These are phyloP conservation scores for Prionailurus bengalensis DNA, from an alignment of 2,113 vertebrate genomes.

Conservation along the genomic window DNA sequence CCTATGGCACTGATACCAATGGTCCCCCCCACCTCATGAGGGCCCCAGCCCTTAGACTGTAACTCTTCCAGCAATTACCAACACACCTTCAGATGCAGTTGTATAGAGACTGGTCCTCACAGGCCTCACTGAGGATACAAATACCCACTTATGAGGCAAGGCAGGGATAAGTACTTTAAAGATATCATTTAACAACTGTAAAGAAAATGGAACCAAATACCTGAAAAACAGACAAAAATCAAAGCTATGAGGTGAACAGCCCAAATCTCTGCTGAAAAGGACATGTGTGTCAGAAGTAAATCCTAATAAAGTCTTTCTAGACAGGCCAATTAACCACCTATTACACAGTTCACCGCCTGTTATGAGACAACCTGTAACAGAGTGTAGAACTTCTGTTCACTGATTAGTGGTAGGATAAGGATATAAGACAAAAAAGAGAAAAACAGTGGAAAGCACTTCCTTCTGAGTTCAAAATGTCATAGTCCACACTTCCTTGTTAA, in stretches of 20 bases:
- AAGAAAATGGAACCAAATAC: background rate
- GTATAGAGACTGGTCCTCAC: background rate
- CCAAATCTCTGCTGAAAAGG: background rate
- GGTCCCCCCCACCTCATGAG: background rate
- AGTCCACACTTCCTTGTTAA: background rate
- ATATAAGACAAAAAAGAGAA: background rate
- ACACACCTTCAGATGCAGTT: background rate
- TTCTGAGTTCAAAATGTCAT: conserved; percentile 5
- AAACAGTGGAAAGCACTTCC: background rate
- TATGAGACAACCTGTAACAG: background rate
- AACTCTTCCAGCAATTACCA: background rate
- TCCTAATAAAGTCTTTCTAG: background rate
- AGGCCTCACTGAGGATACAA: background rate
- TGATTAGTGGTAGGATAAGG: background rate
- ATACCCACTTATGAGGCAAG: background rate
- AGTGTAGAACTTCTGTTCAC: background rate
- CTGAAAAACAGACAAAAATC: background rate
- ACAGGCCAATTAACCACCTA: background rate
- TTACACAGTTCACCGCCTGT: background rate
- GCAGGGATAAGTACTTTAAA: background rate
- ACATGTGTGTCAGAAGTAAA: background rate
- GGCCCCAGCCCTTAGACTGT: too few relatives aligned
- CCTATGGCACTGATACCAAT: background rate
- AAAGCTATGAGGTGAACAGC: background rate
- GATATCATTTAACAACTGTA: background rate